Percentiles rank a stretch among this genome's conserved stretches.
Conservation (phyloP, 2,888 invertebrate species). For the Resseliella maxima region DNA sequence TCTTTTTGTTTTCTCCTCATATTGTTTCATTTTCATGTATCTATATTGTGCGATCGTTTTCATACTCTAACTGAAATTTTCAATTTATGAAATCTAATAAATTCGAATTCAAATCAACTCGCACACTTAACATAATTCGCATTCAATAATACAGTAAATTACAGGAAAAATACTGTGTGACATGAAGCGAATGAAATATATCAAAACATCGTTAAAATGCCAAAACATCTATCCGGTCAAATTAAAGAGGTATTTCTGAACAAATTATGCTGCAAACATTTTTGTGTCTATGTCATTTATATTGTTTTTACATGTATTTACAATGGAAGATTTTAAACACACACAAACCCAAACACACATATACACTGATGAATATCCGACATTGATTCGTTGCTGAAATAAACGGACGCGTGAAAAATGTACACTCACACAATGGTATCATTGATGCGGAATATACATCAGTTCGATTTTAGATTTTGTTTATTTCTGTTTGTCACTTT, state of each 20-base stretch:
- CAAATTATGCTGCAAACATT: neutral
- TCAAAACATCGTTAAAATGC: neutral
- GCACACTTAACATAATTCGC: neutral
- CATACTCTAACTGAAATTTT: neutral
- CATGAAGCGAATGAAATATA: neutral
- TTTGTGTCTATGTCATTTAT: neutral
- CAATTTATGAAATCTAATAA: constrained; percentile 46
- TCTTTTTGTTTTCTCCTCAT: neutral
- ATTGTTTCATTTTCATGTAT: neutral
- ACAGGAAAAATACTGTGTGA: neutral
- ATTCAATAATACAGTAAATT: neutral
- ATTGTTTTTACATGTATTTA: neutral
- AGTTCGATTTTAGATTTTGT: neutral
- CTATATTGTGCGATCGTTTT: neutral
- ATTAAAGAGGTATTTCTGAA: neutral
- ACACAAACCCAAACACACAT: neutral
- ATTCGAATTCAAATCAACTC: neutral
- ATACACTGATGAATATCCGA: no score
- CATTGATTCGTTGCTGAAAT: no score
- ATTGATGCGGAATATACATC: neutral
- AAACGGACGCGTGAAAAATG: neutral
- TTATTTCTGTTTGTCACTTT: neutral
- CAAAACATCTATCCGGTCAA: neutral
- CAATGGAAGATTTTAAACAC: neutral
- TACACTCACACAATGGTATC: neutral